Conservation (phyloP, 2,888 invertebrate species). For the Ctena decussata region DNA sequence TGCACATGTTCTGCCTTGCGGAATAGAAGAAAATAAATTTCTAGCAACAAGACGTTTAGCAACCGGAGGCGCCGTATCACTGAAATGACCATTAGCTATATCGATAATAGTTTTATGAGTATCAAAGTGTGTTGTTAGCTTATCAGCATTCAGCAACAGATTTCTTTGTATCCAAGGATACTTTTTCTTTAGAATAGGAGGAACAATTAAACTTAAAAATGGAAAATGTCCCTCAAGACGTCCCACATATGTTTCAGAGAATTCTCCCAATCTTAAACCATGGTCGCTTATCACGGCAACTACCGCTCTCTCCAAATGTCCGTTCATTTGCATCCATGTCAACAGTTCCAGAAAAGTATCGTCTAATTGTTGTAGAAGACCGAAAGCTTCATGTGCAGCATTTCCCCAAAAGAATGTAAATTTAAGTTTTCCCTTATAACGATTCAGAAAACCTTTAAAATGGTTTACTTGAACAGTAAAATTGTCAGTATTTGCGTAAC, state of each 20-base stretch:
- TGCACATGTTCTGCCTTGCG: constrained; percentile 91
- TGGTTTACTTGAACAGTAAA: too few species aligned
- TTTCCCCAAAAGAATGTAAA: constrained; percentile 95
- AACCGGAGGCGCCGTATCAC: neutral
- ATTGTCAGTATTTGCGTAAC: too few species aligned
- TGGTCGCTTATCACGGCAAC: constrained; percentile 92
- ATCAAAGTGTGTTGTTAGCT: constrained; percentile 94
- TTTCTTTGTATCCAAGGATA: constrained; percentile 90
- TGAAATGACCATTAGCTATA: constrained; percentile 84
- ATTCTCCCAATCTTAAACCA: constrained; percentile 87
- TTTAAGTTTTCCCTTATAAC: constrained; percentile 89
- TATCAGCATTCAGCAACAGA: constrained; percentile 89
- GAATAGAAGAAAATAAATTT: too few species aligned
- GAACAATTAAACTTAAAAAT: too few species aligned
- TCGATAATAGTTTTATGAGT: constrained; percentile 93
- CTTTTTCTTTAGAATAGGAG: constrained; percentile 90
- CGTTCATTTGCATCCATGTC: constrained; percentile 84
- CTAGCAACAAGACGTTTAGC: neutral
- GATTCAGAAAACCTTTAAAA: too few species aligned
- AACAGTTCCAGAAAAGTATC: constrained; percentile 89
- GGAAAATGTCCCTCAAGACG: constrained; percentile 92
- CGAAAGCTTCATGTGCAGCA: constrained; percentile 94
- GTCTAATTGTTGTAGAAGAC: constrained; percentile 92
- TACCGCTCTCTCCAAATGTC: constrained; percentile 74
- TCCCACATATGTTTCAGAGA: constrained; percentile 90